Evolutionary conservation across 2,888 invertebrate genomes (phyloP).

Genomic region (Nomada hirtipes): DNA sequence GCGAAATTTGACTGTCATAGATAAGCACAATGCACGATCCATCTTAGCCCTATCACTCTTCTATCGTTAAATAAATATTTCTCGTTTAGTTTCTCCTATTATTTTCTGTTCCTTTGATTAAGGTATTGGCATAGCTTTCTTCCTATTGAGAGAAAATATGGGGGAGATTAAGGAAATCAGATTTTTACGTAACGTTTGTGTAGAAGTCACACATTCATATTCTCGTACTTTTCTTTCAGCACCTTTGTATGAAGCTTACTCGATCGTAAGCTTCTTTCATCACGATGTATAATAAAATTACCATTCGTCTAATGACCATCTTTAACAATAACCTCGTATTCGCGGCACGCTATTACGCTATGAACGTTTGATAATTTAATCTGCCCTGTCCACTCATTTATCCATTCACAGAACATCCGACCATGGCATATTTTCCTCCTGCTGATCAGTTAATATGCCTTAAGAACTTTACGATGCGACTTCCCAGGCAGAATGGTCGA

Average conservation of each 20-base stretch:
- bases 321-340: constrained; percentile 55
- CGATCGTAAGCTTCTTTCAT: constrained; percentile 16
- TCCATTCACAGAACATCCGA: constrained; percentile 62
- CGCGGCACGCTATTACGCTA: constrained; percentile 44
- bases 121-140: too few relatives aligned
- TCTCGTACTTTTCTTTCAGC: not conserved
- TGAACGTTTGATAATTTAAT: constrained; percentile 64
- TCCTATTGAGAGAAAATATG: not conserved
- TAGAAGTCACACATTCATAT: not conserved
- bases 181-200: too few relatives aligned
- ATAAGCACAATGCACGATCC: not conserved
- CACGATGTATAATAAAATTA: constrained; percentile 42
- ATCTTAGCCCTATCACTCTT: too few relatives aligned
- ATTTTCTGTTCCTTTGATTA: too few relatives aligned
- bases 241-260: not conserved
- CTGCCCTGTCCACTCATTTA: constrained; percentile 59
- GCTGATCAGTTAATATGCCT: constrained; percentile 46
- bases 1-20: constrained; percentile 50
- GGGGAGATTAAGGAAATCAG: not conserved
- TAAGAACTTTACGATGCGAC: constrained; percentile 28
- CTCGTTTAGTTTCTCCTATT: not conserved
- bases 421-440: constrained; percentile 63
- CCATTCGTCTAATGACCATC: constrained; percentile 44
- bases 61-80: not conserved
- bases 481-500: constrained; percentile 31